Percentiles rank a stretch among this genome's conserved stretches.
phyloP scores from a whole-genome alignment of 1,140 invertebrate species.

The Drosophila sucinea region DNA sequence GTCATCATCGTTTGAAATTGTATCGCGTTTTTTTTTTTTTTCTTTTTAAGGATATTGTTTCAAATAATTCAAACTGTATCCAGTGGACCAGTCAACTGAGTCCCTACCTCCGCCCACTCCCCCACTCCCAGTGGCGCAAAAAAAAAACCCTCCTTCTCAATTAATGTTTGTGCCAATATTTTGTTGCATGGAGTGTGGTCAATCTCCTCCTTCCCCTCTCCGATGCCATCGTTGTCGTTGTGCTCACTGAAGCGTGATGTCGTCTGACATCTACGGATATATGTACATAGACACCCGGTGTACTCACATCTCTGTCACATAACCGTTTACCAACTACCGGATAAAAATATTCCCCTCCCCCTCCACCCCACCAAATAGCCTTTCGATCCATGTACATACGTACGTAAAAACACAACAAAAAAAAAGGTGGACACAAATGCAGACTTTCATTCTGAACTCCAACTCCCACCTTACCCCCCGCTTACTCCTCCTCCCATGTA shows the following conservation, averaged over 20 bases:
- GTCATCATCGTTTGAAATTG: conserved; percentile 76
- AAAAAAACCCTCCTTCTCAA: conserved; percentile 7
- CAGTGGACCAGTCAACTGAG: conserved; percentile 24
- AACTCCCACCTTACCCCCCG: conserved; percentile 5
- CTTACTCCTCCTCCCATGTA: conserved; percentile 6
- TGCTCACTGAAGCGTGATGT: conserved; percentile 81
- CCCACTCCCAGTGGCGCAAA: neutral
- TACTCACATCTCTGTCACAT: conserved; percentile 36
- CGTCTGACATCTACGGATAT: conserved; percentile 81
- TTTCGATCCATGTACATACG: neutral
- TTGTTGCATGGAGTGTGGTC: conserved; percentile 47
- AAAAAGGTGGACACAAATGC: conserved; percentile 51
- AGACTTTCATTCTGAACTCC: conserved; percentile 30
- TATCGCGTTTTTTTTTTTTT: conserved; percentile 76
- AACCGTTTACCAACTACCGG: conserved; percentile 10
- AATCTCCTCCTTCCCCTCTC: conserved; percentile 43
- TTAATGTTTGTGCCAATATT: conserved; percentile 75
- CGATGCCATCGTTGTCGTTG: conserved; percentile 54
- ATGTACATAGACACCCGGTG: conserved; percentile 55
- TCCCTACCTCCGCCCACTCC: too few relatives aligned
- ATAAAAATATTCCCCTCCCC: conserved; percentile 2
- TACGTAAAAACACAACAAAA: conserved; percentile 5
- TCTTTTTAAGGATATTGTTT: conserved; percentile 82
- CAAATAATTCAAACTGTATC: conserved; percentile 79
- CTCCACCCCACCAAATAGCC: neutral